Evolutionary conservation across 2,888 invertebrate species (phyloP).

Genomic region (Macropis europaea): DNA sequence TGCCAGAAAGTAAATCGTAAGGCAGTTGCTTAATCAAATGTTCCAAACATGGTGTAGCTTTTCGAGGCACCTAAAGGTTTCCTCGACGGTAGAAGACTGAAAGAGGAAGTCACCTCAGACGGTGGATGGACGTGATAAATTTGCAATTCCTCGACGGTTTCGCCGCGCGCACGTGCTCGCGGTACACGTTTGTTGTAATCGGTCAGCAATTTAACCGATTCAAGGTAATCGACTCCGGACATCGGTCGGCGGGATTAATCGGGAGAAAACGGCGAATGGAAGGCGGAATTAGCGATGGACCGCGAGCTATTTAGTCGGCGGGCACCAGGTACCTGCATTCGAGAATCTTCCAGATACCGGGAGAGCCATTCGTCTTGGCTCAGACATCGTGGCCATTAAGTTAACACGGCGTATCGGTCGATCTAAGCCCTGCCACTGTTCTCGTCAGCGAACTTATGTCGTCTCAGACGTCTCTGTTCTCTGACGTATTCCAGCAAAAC

Average conservation of each 20-base stretch:
- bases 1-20: too few relatives aligned
- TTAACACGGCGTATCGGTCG: constrained; percentile 57
- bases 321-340: constrained; percentile 33
- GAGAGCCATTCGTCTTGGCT: constrained; percentile 58
- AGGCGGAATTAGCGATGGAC: constrained; percentile 49
- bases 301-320: constrained; percentile 48
- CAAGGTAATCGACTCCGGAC: constrained; percentile 18
- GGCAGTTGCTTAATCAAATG: too few relatives aligned
- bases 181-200: constrained; percentile 4
- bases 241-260: constrained; percentile 30
- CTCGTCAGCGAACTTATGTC: constrained; percentile 53
- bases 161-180: not conserved
- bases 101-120: too few relatives aligned
- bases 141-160: not conserved
- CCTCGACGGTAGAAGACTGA: too few relatives aligned
- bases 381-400: constrained; percentile 59
- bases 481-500: too few relatives aligned
- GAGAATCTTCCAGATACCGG: constrained; percentile 39
- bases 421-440: constrained; percentile 39
- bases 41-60: too few relatives aligned
- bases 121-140: not conserved
- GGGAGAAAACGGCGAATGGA: constrained; percentile 41
- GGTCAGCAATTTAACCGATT: constrained; percentile 12
- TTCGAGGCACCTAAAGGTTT: too few relatives aligned
- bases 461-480: constrained; percentile 22